A percentile compares a stretch with the other conserved stretches of the same genome.
phyloP scores from a whole-genome alignment of 2,888 invertebrate species.

The Ceriagrion tenellum region DNA sequence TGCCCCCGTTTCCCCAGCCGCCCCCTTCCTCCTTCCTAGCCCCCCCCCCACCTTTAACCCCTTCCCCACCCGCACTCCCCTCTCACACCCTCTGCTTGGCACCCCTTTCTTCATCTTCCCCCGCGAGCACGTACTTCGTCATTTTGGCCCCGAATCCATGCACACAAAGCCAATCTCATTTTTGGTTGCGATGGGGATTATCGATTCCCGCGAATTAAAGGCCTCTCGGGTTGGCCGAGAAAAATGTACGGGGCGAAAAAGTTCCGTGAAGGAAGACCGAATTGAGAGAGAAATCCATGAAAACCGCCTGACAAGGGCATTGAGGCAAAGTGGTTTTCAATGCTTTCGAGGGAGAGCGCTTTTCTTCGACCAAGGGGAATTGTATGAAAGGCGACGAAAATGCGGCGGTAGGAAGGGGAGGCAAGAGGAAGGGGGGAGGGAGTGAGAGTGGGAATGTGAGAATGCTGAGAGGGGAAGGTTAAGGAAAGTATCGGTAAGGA shows the following conservation, averaged over 20 bases:
- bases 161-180: conserved; percentile 30
- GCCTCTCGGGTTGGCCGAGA: neutral
- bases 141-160: neutral
- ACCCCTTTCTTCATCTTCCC: neutral
- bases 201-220: conserved; percentile 37
- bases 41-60: too few relatives aligned
- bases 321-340: conserved; percentile 57
- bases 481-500: neutral
- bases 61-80: neutral
- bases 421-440: neutral
- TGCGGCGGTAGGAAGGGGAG: too few relatives aligned
- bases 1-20: neutral
- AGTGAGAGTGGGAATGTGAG: neutral
- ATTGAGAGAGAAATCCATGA: neutral
- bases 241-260: neutral
- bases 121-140: neutral
- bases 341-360: conserved; percentile 27
- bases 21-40: neutral
- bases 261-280: neutral
- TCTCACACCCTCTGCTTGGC: neutral
- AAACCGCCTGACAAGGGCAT: conserved; percentile 1
- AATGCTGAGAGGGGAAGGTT: neutral
- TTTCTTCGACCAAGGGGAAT: neutral
- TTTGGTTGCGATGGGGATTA: conserved; percentile 32
- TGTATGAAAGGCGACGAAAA: neutral